Evolutionary conservation across 1,140 invertebrate species (phyloP).

Genomic region (Drosophila fuyamai): DNA sequence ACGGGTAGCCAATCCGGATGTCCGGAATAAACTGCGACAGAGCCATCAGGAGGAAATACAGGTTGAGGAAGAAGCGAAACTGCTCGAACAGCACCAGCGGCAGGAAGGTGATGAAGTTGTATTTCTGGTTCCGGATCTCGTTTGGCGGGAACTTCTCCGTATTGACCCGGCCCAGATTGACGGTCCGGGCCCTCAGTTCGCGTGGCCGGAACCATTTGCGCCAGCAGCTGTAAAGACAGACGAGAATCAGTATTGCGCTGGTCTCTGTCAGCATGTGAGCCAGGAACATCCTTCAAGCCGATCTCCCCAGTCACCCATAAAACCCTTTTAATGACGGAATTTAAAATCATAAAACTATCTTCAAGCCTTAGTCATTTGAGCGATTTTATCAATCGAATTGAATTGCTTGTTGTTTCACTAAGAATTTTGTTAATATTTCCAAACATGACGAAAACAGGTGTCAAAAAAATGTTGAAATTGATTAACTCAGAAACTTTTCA

Average conservation of each 20-base stretch:
- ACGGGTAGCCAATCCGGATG: slow-evolving; percentile 97
- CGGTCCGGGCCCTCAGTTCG: slow-evolving; percentile 88
- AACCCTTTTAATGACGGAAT: background rate
- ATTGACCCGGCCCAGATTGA: slow-evolving; percentile 87
- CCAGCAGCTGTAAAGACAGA: slow-evolving; percentile 87
- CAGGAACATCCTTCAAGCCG: slow-evolving; percentile 16
- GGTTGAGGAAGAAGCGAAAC: slow-evolving; percentile 99
- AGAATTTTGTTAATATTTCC: slow-evolving; percentile 17
- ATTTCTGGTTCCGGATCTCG: slow-evolving; percentile 99
- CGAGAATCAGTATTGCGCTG: slow-evolving; percentile 20
- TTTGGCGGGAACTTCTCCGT: slow-evolving; percentile 96
- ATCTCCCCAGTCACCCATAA: slow-evolving; percentile 1
- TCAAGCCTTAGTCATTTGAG: background rate
- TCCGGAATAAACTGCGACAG: slow-evolving; percentile 98
- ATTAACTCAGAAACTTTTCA: too few relatives aligned
- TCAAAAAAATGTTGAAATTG: background rate
- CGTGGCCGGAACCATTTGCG: slow-evolving; percentile 89
- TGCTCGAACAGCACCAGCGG: slow-evolving; percentile 99
- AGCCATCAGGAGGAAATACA: slow-evolving; percentile 99
- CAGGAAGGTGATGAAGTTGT: slow-evolving; percentile 98
- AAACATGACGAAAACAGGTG: background rate
- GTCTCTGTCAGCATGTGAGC: slow-evolving; percentile 10
- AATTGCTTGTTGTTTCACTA: slow-evolving; percentile 11
- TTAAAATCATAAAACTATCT: background rate
- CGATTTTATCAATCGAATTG: background rate